Conservation (phyloP, 2,888 invertebrate species). For the Ametastegia equiseti region DNA sequence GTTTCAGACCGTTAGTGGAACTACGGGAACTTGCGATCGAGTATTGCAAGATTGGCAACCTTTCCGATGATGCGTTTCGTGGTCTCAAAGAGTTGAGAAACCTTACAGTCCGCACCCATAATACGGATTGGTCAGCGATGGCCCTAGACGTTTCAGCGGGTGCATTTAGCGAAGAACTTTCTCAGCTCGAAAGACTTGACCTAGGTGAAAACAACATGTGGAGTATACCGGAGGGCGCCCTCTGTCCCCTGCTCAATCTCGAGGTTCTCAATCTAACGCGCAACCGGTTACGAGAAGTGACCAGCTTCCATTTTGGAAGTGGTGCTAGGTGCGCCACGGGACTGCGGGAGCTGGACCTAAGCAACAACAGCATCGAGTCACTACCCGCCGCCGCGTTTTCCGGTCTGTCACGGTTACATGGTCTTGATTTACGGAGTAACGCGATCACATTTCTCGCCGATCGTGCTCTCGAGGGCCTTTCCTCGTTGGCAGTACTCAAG, state of each 20-base stretch:
- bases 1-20: conserved; percentile 86
- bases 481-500: conserved; percentile 85
- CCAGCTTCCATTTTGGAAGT: conserved; percentile 84
- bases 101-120: conserved; percentile 89
- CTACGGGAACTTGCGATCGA: conserved; percentile 88
- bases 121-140: conserved; percentile 91
- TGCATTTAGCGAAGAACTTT: conserved; percentile 86
- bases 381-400: conserved; percentile 85
- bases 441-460: conserved; percentile 87
- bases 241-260: conserved; percentile 86
- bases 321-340: conserved; percentile 84
- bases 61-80: conserved; percentile 89
- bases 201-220: conserved; percentile 90
- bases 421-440: conserved; percentile 87
- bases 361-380: conserved; percentile 87
- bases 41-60: conserved; percentile 89
- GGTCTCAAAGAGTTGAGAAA: conserved; percentile 88
- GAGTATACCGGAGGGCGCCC: conserved; percentile 86
- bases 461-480: conserved; percentile 86
- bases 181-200: conserved; percentile 85
- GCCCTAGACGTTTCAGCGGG: conserved; percentile 86
- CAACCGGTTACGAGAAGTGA: conserved; percentile 87
- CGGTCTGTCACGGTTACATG: conserved; percentile 84
- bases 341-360: conserved; percentile 85
- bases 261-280: conserved; percentile 88